Conservation (phyloP, 1,140 invertebrate genomes). For the Elymnias hypermnestra region DNA sequence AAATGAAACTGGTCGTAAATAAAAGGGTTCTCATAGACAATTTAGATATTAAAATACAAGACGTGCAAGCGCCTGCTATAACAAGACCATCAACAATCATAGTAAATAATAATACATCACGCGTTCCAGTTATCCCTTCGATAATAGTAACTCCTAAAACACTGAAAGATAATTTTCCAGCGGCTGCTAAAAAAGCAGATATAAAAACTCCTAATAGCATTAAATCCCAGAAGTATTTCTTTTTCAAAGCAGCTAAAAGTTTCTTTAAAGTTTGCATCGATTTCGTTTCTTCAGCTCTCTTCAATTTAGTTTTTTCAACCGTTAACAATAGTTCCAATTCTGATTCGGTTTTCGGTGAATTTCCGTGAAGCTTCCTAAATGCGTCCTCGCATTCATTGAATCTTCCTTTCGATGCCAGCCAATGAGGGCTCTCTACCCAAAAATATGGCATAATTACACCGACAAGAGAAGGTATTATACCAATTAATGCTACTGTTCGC, state of each 20-base stretch:
- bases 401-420: conserved; percentile 12
- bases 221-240: conserved; percentile 18
- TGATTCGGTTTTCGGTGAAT: conserved; percentile 1
- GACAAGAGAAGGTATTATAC: conserved; percentile 12
- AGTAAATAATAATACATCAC: neutral
- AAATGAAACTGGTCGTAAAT: neutral
- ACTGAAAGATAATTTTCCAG: conserved; percentile 1
- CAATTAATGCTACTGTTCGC: conserved; percentile 16
- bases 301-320: conserved; percentile 11
- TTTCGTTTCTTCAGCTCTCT: neutral
- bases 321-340: conserved; percentile 14
- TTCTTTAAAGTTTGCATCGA: conserved; percentile 8
- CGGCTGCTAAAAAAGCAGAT: neutral
- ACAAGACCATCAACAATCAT: neutral
- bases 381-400: conserved; percentile 8
- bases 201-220: conserved; percentile 2
- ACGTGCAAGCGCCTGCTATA: neutral
- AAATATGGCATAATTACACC: conserved; percentile 13
- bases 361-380: neutral
- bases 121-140: conserved; percentile 15
- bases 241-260: conserved; percentile 10
- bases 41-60: conserved; percentile 1
- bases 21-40: neutral
- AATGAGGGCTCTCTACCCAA: conserved; percentile 18
- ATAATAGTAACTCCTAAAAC: conserved; percentile 3